Evolutionary conservation across 2,797 vertebrate genomes (phyloP), one percentile per base, ranked within the genome.

Genomic region (Muraenolepis orangiensis): DNA sequence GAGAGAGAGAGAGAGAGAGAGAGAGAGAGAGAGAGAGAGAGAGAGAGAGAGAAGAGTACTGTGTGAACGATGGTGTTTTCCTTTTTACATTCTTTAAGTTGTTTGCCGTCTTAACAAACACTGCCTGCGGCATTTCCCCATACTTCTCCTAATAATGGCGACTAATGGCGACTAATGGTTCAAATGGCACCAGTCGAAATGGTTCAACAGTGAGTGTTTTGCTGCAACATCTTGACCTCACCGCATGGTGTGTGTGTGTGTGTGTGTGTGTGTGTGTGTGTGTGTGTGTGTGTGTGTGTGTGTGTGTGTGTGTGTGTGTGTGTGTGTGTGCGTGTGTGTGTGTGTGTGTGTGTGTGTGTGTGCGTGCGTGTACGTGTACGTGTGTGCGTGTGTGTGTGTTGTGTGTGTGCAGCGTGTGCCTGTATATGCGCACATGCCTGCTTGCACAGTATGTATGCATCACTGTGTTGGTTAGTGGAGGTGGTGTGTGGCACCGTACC

Each of bases 191-290:
- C n/a, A n/a, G n/a, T n/a, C n/a, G n/a, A n/a, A n/a, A n/a, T n/a
- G n/a, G n/a, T n/a, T n/a, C n/a, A n/a, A n/a, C n/a, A 92, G 88
- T 89, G n/a, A 90, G 88, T 91, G 88, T 89, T 91, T 92, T 93
- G 90, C 89, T 92, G 86, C 90, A 90, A 92, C 93, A 93, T 93
- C 93, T 94, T 93, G 91, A 89, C 92, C 90, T 91, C 92, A 91
- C 91, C 90, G n/a, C n/a, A 92, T 94, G 93, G 92, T 92, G 90
- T 86, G 73, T 72, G 77, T 80, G 77, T 28, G 64, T 13, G 70
- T 57, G 64, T 74, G 64, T 70, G 76, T 81, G 82, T 74, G 78
- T 11, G 70, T 72, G 76, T 79, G 40, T 34, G 82, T 67, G 72
- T 68, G 78, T 76, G 84, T 78, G 73, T 73, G 79, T 23, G 31